Conservation (phyloP, 2,888 invertebrate species). For the Gryllus longicercus region DNA sequence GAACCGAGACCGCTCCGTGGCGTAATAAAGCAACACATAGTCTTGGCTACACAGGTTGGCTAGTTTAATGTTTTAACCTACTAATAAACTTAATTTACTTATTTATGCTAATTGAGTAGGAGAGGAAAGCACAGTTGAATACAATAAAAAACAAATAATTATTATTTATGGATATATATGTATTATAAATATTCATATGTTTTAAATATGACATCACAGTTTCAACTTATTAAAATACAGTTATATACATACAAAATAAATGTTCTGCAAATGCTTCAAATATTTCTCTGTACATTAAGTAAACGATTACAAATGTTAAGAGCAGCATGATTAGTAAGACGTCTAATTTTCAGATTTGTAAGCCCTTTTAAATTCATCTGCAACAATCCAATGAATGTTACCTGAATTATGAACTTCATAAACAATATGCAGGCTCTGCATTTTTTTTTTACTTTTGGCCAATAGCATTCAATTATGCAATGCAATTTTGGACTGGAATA, state of each 20-base stretch:
- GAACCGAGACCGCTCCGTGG: too few species aligned
- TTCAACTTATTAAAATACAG: conserved; percentile 4
- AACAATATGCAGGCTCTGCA: too few species aligned
- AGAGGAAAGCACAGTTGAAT: too few species aligned
- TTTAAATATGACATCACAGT: conserved; percentile 17
- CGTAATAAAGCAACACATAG: too few species aligned
- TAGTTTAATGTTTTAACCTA: too few species aligned
- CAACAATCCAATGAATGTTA: not conserved
- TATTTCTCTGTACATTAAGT: conserved; percentile 8
- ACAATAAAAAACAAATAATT: not conserved
- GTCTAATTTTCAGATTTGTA: not conserved
- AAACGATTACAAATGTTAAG: not conserved
- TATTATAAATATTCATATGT: not conserved
- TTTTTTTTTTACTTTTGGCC: too few species aligned
- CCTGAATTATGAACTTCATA: not conserved
- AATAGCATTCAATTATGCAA: too few species aligned
- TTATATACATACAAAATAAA: not conserved
- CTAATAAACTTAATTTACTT: too few species aligned
- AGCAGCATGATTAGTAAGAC: not conserved
- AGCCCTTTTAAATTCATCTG: not conserved
- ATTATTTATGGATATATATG: conserved; percentile 4
- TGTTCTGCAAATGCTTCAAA: not conserved
- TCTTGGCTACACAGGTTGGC: too few species aligned
- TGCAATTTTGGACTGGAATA: not conserved
- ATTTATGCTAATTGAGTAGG: too few species aligned